A percentile compares a stretch with the other conserved stretches of the same genome.
Conservation (phyloP, 2,113 vertebrate genomes). For the Cichladusa arquata region DNA sequence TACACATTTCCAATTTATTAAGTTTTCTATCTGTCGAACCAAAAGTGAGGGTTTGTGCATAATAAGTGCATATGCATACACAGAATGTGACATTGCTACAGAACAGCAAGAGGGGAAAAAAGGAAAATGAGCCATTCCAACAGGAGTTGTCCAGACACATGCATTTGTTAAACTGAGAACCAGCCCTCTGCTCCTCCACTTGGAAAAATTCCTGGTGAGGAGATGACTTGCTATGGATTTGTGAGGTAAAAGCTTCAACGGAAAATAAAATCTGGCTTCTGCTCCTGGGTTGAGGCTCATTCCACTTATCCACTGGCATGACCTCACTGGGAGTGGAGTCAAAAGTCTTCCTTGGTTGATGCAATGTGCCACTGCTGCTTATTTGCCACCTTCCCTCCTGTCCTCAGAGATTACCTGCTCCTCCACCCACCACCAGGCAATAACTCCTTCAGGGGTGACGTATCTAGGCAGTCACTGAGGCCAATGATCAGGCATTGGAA, state of each 20-base stretch:
- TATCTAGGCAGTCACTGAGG: not conserved
- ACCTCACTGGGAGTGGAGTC: not conserved
- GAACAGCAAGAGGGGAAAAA: not conserved
- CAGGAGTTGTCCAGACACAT: not conserved
- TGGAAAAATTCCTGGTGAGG: not conserved
- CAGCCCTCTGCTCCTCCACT: not conserved
- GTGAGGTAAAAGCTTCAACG: not conserved
- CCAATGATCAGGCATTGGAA: not conserved
- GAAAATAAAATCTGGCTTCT: slow-evolving; percentile 28
- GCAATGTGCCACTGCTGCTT: not conserved
- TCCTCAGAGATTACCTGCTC: slow-evolving; percentile 2
- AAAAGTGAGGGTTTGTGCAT: not conserved
- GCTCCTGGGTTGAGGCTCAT: not conserved
- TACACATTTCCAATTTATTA: not conserved
- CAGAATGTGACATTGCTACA: not conserved
- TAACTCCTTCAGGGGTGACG: not conserved
- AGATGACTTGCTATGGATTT: slow-evolving; percentile 13
- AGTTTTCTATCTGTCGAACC: not conserved
- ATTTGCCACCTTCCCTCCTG: not conserved
- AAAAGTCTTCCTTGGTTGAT: not conserved
- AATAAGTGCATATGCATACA: accelerated
- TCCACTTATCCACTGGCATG: not conserved
- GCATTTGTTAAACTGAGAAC: not conserved
- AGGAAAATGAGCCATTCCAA: not conserved
- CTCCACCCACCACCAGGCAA: not conserved